These are phyloP conservation scores for Drosophila monieri DNA, from an alignment of 2,888 invertebrate genomes.

Conservation along the genomic window DNA sequence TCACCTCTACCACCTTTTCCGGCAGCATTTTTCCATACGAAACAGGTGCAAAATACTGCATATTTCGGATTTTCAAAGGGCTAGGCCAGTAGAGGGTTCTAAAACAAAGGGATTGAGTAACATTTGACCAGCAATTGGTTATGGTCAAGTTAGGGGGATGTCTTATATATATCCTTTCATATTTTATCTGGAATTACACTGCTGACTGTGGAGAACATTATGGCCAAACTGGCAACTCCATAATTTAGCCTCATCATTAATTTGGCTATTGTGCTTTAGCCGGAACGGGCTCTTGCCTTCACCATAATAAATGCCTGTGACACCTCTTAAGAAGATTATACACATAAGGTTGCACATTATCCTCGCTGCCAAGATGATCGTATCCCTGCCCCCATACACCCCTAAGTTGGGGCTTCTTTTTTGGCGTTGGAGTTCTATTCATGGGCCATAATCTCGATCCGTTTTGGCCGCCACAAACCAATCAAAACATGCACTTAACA, in stretches of 20 bases:
- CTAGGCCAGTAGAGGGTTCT: background rate
- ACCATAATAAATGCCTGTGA: constrained; percentile 41
- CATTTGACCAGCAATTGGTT: constrained; percentile 16
- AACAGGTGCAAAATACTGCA: constrained; percentile 19
- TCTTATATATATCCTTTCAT: too few relatives aligned
- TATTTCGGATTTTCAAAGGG: too few relatives aligned
- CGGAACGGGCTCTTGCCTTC: background rate
- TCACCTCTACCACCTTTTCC: constrained; percentile 22
- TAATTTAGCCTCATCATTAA: constrained; percentile 43
- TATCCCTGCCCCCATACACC: background rate
- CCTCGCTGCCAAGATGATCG: constrained; percentile 33
- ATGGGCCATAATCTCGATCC: constrained; percentile 57
- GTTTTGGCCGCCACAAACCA: constrained; percentile 59
- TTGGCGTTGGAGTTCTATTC: constrained; percentile 35
- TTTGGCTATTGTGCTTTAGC: constrained; percentile 35
- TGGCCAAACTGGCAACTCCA: constrained; percentile 14
- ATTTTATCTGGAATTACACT: background rate
- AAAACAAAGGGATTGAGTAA: constrained; percentile 26
- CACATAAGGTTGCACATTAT: constrained; percentile 51
- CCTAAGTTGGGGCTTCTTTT: background rate
- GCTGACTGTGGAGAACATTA: background rate
- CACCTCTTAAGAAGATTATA: constrained; percentile 52
- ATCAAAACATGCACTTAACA: constrained; percentile 76
- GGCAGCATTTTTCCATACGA: constrained; percentile 35
- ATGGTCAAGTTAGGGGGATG: background rate